A percentile compares a stretch with the other conserved stretches of the same genome.
Conservation (phyloP, 2,113 vertebrate species). For the Zootoca vivipara region DNA sequence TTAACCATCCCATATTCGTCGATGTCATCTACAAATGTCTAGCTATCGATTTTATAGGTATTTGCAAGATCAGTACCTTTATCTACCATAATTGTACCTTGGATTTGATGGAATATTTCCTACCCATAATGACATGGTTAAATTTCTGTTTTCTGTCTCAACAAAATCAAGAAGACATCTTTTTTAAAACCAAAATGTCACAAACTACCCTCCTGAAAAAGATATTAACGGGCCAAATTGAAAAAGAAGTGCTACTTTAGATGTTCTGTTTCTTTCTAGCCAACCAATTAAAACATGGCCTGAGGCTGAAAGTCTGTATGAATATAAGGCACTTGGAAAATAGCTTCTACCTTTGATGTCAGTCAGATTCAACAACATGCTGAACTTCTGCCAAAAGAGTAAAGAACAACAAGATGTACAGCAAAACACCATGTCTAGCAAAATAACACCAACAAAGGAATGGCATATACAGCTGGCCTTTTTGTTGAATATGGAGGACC, state of each 20-base stretch:
- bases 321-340: not conserved
- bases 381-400: not conserved
- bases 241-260: not conserved
- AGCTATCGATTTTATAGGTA: not conserved
- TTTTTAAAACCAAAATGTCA: rapidly evolving
- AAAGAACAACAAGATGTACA: not conserved
- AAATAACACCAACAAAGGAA: not conserved
- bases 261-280: not conserved
- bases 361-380: slow-evolving; percentile 3
- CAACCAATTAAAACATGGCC: slow-evolving; percentile 8
- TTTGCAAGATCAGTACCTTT: not conserved
- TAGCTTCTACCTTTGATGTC: not conserved
- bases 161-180: not conserved
- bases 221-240: not conserved
- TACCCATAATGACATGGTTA: not conserved
- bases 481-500: not conserved
- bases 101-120: not conserved
- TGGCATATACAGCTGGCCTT: not conserved
- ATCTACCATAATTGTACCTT: not conserved
- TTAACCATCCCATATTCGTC: not conserved
- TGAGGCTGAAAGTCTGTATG: not conserved
- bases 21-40: not conserved
- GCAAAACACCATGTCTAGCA: not conserved
- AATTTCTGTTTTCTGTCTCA: not conserved
- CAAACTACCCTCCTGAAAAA: slow-evolving; percentile 7